phyloP scores from a whole-genome alignment of 2,888 invertebrate genomes.

The Hecatera dysodea region DNA sequence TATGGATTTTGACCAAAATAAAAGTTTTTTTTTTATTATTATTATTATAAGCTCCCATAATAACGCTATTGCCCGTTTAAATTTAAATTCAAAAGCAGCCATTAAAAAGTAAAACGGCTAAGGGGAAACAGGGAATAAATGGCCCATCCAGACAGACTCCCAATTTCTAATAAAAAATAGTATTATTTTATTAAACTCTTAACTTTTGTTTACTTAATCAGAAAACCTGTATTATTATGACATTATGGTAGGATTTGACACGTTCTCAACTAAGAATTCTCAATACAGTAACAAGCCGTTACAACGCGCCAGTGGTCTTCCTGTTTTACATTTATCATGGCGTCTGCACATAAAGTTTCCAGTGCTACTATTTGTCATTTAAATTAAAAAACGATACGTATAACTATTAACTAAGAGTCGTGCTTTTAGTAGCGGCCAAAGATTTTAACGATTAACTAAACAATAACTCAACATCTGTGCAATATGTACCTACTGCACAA shows the following conservation, averaged over 20 bases:
- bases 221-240: background rate
- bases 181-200: background rate
- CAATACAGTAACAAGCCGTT: background rate
- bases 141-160: too few relatives aligned
- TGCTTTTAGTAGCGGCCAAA: constrained; percentile 50
- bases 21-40: too few relatives aligned
- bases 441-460: constrained; percentile 74
- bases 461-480: constrained; percentile 74
- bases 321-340: background rate
- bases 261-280: background rate
- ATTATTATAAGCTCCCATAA: background rate
- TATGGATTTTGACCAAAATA: too few relatives aligned
- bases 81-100: background rate
- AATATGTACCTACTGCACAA: constrained; percentile 71
- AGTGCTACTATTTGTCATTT: constrained; percentile 25
- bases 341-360: background rate
- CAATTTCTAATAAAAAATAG: background rate
- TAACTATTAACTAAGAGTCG: constrained; percentile 28
- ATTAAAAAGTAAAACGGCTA: background rate
- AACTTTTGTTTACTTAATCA: too few relatives aligned
- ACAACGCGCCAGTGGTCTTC: background rate
- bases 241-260: background rate
- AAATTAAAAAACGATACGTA: constrained; percentile 44
- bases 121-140: background rate
- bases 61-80: background rate